Evolutionary conservation across 2,113 vertebrate species (phyloP), one percentile per base, ranked within the genome.

Genomic region (Gila orcuttii): DNA sequence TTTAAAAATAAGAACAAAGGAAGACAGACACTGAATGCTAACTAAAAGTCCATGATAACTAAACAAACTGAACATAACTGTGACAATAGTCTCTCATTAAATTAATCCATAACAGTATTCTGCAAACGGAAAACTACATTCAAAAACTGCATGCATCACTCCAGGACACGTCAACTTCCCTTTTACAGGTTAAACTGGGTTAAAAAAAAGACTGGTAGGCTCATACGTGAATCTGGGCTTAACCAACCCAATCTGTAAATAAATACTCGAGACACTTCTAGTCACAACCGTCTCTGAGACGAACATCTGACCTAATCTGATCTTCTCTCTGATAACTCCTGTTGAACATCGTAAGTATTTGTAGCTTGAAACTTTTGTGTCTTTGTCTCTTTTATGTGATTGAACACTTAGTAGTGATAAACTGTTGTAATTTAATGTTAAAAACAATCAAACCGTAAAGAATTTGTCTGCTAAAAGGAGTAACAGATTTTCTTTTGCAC

Each of bases 261-360:
- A 64, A 28, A 64, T 28, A 64, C 60, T 64, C 5, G 0, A 31
- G 12, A 15, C 60, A 64, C n/a, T 31, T 13, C 25, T 64, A 28
- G 76, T 69, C 76, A 87, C 39, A 11, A 21, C 25, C n/a, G 74
- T 86, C 52, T 59, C 5, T 12, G 52, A 77, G 50, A 52, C n/a
- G 31, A 9, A 59, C 52, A 59, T 9, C 66, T 68, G 17, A 9
- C 1, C 64, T 17, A 2, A 68, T 9, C 15, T 68, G 15, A 33
- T 28, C 25, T 31, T 19, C 13, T 68, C 64, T 62, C 57, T 59
- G 60, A 25, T 2, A 31, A 15, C 60, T 6, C 5, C 12, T 64
- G 25, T 0, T 28, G n/a, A 52, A 31, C 76, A 36, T 23, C 1
- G 52, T 59, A 78, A 39, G 76, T 36, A 17, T 2, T 59, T 6